These are phyloP conservation scores for Diachasmimorpha longicaudata DNA, from an alignment of 1,140 invertebrate genomes.

Conservation along the genomic window DNA sequence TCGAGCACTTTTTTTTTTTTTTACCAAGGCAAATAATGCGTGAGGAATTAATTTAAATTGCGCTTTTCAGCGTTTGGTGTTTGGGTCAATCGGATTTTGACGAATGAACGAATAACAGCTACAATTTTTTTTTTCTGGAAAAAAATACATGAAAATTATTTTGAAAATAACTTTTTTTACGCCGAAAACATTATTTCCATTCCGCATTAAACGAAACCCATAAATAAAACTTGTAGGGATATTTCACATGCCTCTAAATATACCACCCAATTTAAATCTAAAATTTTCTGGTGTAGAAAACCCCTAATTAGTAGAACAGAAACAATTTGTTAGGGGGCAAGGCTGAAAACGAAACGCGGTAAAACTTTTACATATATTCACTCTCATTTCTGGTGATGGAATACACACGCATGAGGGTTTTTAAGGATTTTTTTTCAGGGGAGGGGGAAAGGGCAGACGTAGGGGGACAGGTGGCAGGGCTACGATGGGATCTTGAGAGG, in stretches of 20 bases:
- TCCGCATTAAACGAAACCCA: too few species aligned
- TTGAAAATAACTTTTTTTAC: too few species aligned
- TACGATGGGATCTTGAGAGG: slow-evolving; percentile 32
- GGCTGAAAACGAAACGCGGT: not conserved
- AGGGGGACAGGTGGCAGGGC: slow-evolving; percentile 59
- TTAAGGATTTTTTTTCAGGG: slow-evolving; percentile 22
- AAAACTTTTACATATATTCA: not conserved
- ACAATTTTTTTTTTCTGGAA: not conserved
- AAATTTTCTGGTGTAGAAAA: not conserved
- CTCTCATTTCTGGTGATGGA: not conserved
- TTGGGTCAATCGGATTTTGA: not conserved
- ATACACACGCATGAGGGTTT: slow-evolving; percentile 19
- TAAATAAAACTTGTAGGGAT: too few species aligned
- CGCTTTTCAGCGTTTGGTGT: not conserved
- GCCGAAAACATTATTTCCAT: too few species aligned
- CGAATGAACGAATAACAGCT: not conserved
- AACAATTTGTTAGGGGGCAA: not conserved
- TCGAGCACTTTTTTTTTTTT: not conserved
- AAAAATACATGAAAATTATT: too few species aligned
- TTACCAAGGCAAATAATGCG: not conserved
- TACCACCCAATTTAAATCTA: not conserved
- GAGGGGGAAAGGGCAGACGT: slow-evolving; percentile 50
- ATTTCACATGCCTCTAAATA: too few species aligned
- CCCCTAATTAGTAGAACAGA: not conserved
- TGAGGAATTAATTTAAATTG: not conserved